Percentiles rank a stretch among this genome's conserved stretches.
Conservation (phyloP, 2,797 vertebrate genomes). For the Coregonus suidteri region DNA sequence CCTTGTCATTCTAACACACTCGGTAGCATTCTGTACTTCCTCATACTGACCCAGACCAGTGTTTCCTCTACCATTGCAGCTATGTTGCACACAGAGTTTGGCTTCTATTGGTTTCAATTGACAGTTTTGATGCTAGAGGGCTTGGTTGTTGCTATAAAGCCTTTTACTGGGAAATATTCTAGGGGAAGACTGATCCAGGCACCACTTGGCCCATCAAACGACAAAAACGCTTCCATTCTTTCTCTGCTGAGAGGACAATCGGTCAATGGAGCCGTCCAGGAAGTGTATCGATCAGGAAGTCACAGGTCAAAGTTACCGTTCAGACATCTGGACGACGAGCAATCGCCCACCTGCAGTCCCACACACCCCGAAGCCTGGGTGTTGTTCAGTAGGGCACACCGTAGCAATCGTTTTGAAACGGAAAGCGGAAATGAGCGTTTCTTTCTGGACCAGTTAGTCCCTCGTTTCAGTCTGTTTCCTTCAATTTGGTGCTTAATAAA, state of each 20-base stretch:
- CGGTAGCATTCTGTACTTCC: constrained; percentile 65
- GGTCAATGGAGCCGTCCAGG: not conserved
- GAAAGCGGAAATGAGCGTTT: too few species aligned
- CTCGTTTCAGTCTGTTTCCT: not conserved
- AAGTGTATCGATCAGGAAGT: constrained; percentile 53
- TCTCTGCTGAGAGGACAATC: constrained; percentile 25
- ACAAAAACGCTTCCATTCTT: constrained; percentile 36
- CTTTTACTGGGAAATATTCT: too few species aligned
- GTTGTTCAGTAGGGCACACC: too few species aligned
- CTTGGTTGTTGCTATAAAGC: too few species aligned
- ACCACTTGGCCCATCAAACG: constrained; percentile 20
- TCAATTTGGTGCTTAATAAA: not conserved
- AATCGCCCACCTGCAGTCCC: constrained; percentile 11
- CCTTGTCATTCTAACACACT: constrained; percentile 56
- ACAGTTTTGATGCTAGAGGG: too few species aligned
- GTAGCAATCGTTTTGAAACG: too few species aligned
- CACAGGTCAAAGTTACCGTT: constrained; percentile 38
- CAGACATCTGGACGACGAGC: constrained; percentile 18
- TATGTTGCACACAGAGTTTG: too few species aligned
- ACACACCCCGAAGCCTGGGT: too few species aligned
- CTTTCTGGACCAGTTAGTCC: too few species aligned
- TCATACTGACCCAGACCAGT: constrained; percentile 33
- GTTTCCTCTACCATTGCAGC: too few species aligned
- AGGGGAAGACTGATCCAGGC: too few species aligned
- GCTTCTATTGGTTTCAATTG: too few species aligned